Percentiles rank a stretch among this genome's conserved stretches.
Conservation (phyloP, 2,797 vertebrate species). For the Helarctos malayanus region DNA sequence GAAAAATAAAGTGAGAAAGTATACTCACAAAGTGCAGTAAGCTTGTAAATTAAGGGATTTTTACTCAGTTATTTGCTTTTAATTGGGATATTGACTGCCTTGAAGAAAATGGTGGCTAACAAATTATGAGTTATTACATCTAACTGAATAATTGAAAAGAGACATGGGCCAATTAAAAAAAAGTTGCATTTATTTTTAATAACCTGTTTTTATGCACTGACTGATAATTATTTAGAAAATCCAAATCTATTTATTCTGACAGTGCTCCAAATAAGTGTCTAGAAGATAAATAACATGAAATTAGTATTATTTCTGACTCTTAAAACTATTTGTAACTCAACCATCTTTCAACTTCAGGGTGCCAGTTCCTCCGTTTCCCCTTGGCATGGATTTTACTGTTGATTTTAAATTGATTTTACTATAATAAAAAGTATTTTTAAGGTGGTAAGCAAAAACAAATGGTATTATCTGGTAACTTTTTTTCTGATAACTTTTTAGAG, state of each 20-base stretch:
- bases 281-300: conserved; percentile 26
- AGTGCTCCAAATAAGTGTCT: background rate
- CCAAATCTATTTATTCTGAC: conserved; percentile 1
- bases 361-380: background rate
- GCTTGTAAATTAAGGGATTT: background rate
- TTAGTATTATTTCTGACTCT: background rate
- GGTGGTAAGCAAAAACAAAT: background rate
- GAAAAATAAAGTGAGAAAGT: background rate
- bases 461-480: background rate
- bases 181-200: conserved; percentile 13
- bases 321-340: background rate
- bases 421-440: background rate
- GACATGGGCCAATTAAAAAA: background rate
- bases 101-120: background rate
- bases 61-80: background rate
- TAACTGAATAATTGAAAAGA: background rate
- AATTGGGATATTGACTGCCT: background rate
- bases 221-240: background rate
- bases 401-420: background rate
- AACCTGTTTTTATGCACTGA: background rate
- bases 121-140: background rate
- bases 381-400: background rate
- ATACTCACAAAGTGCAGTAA: background rate
- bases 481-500: background rate
- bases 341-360: background rate